Percentiles rank a stretch among this genome's conserved stretches.
Evolutionary conservation across 1,140 invertebrate genomes (phyloP).

Genomic region (Drosophila ambigua): DNA sequence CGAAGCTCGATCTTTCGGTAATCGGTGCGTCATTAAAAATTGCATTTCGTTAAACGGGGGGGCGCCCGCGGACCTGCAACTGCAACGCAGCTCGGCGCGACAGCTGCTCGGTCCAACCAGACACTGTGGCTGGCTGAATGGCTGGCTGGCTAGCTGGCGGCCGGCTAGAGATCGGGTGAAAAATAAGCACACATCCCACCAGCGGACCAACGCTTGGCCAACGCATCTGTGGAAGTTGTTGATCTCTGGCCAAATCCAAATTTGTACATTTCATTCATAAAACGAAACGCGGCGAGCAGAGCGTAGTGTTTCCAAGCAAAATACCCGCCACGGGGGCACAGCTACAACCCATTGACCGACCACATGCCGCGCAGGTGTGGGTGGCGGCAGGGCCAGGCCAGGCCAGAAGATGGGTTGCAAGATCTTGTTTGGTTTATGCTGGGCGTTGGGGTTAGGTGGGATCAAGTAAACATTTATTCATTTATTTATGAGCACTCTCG

Average conservation of each 20-base stretch:
- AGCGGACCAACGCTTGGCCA: constrained; percentile 57
- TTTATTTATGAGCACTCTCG: constrained; percentile 25
- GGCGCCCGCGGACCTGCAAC: constrained; percentile 46
- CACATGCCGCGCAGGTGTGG: constrained; percentile 35
- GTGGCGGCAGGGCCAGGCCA: constrained; percentile 17
- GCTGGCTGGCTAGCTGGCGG: constrained; percentile 1
- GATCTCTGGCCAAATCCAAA: constrained; percentile 44
- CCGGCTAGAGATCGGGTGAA: too few species aligned
- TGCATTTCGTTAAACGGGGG: constrained; percentile 70
- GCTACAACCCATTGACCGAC: constrained; percentile 18
- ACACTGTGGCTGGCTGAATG: constrained; percentile 63
- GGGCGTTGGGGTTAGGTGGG: neutral
- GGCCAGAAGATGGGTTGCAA: neutral
- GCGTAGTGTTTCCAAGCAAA: constrained; percentile 22
- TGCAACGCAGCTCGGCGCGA: constrained; percentile 8
- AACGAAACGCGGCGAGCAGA: constrained; percentile 23
- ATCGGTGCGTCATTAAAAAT: constrained; percentile 77
- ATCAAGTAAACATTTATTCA: constrained; percentile 33
- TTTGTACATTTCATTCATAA: constrained; percentile 72
- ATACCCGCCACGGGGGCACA: neutral
- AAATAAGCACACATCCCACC: constrained; percentile 6
- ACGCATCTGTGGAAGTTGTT: constrained; percentile 12
- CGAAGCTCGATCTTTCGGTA: constrained; percentile 52
- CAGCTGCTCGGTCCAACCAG: constrained; percentile 55
- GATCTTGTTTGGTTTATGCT: too few species aligned